Evolutionary conservation across 35 echinoderm and acorn worm genomes (phyloP).

Genomic region (Acanthaster planci): DNA sequence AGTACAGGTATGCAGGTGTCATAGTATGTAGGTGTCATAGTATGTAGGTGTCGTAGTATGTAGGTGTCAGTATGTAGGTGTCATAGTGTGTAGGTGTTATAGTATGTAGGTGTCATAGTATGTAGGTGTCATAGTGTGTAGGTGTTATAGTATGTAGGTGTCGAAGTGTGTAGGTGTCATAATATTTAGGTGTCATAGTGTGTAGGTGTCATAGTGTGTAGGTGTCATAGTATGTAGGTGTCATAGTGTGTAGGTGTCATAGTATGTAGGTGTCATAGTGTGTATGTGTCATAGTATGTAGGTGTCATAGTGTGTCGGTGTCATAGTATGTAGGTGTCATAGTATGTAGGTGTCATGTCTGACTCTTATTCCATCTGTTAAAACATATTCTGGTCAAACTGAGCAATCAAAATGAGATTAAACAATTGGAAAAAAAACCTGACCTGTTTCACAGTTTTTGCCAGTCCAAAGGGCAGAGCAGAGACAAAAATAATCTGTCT

Average conservation of each 20-base stretch:
- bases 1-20: too few species aligned
- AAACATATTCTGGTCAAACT: too few species aligned
- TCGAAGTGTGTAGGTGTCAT: too few species aligned
- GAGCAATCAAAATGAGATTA: too few species aligned
- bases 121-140: background rate
- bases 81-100: too few species aligned
- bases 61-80: too few species aligned
- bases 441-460: constrained; percentile 31
- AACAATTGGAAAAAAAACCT: background rate
- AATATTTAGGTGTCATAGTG: too few species aligned
- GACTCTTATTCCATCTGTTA: too few species aligned
- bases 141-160: background rate
- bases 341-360: background rate
- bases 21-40: background rate
- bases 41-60: background rate
- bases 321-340: background rate
- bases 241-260: background rate
- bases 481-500: constrained; percentile 8
- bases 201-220: too few species aligned
- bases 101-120: background rate
- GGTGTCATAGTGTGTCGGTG: too few species aligned
- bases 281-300: too few species aligned
- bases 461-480: background rate
- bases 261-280: background rate
- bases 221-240: background rate